phyloP scores from a whole-genome alignment of 2,113 vertebrate genomes.

The Caracal caracal region DNA sequence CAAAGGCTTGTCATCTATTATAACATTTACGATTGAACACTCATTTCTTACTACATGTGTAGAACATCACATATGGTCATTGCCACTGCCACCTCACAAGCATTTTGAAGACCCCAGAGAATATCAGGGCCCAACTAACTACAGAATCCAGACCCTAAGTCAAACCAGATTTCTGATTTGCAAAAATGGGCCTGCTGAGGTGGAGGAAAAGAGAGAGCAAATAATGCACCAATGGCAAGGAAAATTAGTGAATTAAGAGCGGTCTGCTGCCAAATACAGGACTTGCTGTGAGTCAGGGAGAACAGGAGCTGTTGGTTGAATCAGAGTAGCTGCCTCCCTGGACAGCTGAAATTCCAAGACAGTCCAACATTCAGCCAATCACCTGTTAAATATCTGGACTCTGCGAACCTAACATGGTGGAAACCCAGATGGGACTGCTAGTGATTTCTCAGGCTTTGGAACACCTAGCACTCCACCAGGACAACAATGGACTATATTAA shows the following conservation, averaged over 20 bases:
- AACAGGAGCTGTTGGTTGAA: background rate
- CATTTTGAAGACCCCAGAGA: background rate
- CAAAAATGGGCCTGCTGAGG: background rate
- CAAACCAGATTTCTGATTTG: background rate
- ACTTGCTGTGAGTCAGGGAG: background rate
- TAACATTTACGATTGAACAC: background rate
- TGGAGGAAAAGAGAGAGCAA: background rate
- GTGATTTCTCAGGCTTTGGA: background rate
- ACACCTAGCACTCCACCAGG: background rate
- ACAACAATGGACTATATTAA: background rate
- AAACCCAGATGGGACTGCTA: background rate
- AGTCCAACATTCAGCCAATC: background rate
- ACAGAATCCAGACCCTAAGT: background rate
- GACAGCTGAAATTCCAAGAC: background rate
- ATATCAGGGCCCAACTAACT: background rate
- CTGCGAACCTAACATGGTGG: background rate
- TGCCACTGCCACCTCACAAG: accelerated
- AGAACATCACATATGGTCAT: background rate
- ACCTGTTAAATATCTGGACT: background rate
- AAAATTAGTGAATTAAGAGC: background rate
- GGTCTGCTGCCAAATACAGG: background rate
- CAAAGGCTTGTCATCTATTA: background rate
- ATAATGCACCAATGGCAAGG: background rate
- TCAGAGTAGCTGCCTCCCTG: background rate
- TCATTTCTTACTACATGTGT: background rate